Percentiles rank a stretch among this genome's conserved stretches.
Evolutionary conservation across 2,888 invertebrate genomes (phyloP).

Genomic region (Smittia aterrima): DNA sequence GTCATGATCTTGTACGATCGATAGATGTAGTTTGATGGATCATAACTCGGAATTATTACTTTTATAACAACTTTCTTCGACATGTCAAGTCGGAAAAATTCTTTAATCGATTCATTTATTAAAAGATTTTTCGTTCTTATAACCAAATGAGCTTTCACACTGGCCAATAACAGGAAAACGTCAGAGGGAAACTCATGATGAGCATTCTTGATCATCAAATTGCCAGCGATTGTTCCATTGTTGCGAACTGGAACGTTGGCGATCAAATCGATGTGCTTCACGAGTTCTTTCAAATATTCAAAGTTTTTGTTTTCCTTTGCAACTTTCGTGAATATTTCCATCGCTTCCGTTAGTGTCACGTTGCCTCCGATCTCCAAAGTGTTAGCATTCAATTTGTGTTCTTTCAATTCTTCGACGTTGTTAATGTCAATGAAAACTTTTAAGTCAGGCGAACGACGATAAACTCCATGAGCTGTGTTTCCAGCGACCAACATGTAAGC

Average conservation of each 20-base stretch:
- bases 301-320: constrained; percentile 56
- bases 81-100: constrained; percentile 56
- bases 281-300: constrained; percentile 59
- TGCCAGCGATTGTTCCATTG: constrained; percentile 71
- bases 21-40: constrained; percentile 49
- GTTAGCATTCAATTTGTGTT: constrained; percentile 49
- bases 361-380: constrained; percentile 61
- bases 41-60: constrained; percentile 46
- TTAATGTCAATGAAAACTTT: constrained; percentile 61
- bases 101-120: constrained; percentile 41
- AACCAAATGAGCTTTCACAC: constrained; percentile 57
- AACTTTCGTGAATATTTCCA: constrained; percentile 54
- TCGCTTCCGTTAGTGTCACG: constrained; percentile 58
- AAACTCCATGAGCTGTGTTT: constrained; percentile 69
- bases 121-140: constrained; percentile 44
- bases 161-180: constrained; percentile 63
- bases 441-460: constrained; percentile 53
- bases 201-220: constrained; percentile 62
- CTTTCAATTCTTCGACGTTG: constrained; percentile 45
- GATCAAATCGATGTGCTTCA: constrained; percentile 65
- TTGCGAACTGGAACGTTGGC: constrained; percentile 72
- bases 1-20: constrained; percentile 68
- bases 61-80: constrained; percentile 51
- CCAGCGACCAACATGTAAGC: constrained; percentile 67
- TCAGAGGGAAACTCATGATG: constrained; percentile 73